phyloP scores from a whole-genome alignment of 2,888 invertebrate genomes.

The Agonopterix alstromeriana region DNA sequence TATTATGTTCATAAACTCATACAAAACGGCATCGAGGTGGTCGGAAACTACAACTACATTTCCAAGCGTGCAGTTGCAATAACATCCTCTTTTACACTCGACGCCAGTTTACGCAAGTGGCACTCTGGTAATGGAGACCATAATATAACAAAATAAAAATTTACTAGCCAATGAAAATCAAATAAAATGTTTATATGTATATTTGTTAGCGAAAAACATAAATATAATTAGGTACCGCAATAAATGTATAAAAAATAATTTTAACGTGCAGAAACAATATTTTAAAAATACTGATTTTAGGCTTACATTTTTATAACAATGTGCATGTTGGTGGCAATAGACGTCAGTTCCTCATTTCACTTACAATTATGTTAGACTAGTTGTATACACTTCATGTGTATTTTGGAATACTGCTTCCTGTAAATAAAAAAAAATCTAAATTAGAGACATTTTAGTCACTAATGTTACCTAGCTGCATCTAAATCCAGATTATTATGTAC shows the following conservation, averaged over 20 bases:
- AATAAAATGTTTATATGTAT: constrained; percentile 11
- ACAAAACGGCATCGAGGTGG: no score
- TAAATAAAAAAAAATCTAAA: constrained; percentile 45
- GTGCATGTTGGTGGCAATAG: constrained; percentile 53
- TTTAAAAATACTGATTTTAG: constrained; percentile 43
- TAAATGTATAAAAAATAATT: constrained; percentile 30
- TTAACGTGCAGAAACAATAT: constrained; percentile 26
- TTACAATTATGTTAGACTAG: constrained; percentile 66
- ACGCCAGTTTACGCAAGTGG: no score
- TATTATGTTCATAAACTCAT: no score
- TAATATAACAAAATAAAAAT: background rate
- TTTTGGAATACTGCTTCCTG: constrained; percentile 75
- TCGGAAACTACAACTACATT: no score
- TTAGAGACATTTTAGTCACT: constrained; percentile 1
- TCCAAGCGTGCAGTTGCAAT: no score
- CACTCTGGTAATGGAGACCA: no score
- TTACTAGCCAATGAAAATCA: constrained; percentile 7
- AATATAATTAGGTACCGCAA: constrained; percentile 12
- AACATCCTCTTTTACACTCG: no score
- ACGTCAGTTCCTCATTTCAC: constrained; percentile 64
- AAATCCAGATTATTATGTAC: background rate
- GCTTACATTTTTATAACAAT: constrained; percentile 53
- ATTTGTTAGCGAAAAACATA: constrained; percentile 18
- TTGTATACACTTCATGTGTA: constrained; percentile 70
- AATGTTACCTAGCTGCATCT: no score